These are phyloP conservation scores for Turritopsis rubra DNA, from an alignment of 30 jellyfish, hydroid and myxozoan genomes.

Conservation along the genomic window DNA sequence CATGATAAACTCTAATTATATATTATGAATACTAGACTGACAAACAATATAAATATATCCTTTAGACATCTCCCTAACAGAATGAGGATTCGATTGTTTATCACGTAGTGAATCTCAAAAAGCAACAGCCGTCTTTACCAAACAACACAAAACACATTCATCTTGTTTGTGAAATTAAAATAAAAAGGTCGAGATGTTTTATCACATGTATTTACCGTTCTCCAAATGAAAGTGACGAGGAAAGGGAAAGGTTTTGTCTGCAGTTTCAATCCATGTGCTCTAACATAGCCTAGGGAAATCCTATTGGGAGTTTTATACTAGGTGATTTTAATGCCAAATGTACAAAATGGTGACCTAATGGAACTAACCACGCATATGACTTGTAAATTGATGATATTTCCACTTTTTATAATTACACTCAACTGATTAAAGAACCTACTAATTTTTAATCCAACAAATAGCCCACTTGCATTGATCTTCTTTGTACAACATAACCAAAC, in stretches of 20 bases:
- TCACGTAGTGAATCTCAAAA: too few species aligned
- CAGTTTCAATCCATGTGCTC: background rate
- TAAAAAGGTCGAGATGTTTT: conserved; percentile 1
- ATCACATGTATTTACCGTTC: background rate
- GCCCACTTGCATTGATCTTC: conserved; percentile 7
- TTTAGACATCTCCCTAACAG: too few species aligned
- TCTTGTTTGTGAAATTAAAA: conserved; percentile 2
- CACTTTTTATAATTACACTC: background rate
- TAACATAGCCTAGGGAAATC: conserved; percentile 3
- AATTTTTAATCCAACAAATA: background rate
- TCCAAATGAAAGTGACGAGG: conserved; percentile 5
- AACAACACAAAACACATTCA: too few species aligned
- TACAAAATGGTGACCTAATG: conserved; percentile 2
- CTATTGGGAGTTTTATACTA: background rate
- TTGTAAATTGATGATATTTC: background rate
- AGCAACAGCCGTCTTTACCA: too few species aligned
- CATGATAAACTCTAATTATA: too few species aligned
- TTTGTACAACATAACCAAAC: conserved; percentile 1
- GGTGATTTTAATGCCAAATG: conserved; percentile 7
- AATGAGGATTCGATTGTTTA: too few species aligned
- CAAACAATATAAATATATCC: too few species aligned
- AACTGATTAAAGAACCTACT: background rate
- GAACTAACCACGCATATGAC: background rate
- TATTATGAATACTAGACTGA: too few species aligned
- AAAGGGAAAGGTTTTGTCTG: background rate